Percentiles rank a stretch among this genome's conserved stretches.
phyloP scores from a whole-genome alignment of 92 coral and sea anemone genomes.

The Phenganax marumi region DNA sequence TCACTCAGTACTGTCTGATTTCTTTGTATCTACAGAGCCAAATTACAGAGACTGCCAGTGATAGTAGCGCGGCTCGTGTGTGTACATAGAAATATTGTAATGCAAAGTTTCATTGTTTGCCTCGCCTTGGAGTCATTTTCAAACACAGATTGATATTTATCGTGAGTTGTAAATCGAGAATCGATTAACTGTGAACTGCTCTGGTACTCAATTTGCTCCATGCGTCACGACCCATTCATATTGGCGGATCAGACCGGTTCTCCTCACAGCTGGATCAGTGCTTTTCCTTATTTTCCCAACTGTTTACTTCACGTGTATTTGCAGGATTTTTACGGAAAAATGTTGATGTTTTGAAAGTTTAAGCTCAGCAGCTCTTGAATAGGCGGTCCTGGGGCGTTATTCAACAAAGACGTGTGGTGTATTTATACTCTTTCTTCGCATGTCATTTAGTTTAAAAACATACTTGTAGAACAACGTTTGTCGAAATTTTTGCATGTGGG shows the following conservation, averaged over 20 bases:
- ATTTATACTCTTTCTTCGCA: background rate
- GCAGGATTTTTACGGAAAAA: too few relatives aligned
- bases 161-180: constrained; percentile 6
- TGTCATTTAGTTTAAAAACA: background rate
- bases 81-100: constrained; percentile 5
- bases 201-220: too few relatives aligned
- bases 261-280: too few relatives aligned
- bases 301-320: too few relatives aligned
- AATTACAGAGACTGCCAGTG: constrained; percentile 67
- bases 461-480: background rate
- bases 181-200: background rate
- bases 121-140: background rate
- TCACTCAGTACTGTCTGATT: constrained; percentile 89
- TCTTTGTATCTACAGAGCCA: constrained; percentile 88
- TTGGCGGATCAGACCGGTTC: background rate
- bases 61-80: background rate
- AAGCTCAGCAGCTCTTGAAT: too few relatives aligned
- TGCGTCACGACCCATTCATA: background rate
- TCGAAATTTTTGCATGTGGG: constrained; percentile 10
- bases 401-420: background rate
- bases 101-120: background rate
- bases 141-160: constrained; percentile 9
- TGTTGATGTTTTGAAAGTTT: too few relatives aligned
- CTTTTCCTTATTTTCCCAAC: too few relatives aligned
- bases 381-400: too few relatives aligned